These are phyloP conservation scores for Mizuhopecten yessoensis DNA, from an alignment of 1,140 invertebrate species.

Conservation along the genomic window DNA sequence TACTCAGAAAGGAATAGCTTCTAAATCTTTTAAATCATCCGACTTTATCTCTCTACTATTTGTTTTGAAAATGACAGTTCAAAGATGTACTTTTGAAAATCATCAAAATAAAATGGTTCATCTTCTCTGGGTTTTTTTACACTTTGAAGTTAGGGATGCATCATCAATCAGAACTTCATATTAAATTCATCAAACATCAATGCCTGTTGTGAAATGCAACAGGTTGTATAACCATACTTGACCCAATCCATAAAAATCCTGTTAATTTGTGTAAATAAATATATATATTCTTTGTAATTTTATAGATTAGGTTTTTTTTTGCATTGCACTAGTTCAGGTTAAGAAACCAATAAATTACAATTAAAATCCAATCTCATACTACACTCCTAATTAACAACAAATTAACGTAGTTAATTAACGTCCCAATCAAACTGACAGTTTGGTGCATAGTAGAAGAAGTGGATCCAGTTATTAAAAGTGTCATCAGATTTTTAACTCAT, in stretches of 20 bases:
- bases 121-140: too few relatives aligned
- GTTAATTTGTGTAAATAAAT: neutral
- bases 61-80: too few relatives aligned
- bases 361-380: neutral
- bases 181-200: too few relatives aligned
- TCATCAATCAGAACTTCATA: too few relatives aligned
- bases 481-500: neutral
- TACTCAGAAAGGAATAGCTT: too few relatives aligned
- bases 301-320: neutral
- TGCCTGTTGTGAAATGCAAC: too few relatives aligned
- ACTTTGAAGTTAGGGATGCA: too few relatives aligned
- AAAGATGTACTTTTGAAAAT: too few relatives aligned
- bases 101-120: too few relatives aligned
- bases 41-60: too few relatives aligned
- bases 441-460: conserved; percentile 1
- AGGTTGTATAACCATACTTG: too few relatives aligned
- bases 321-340: conserved; percentile 32
- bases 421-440: neutral
- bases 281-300: neutral
- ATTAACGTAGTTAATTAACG: neutral
- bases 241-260: neutral
- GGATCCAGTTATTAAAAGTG: conserved; percentile 16
- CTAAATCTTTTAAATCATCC: too few relatives aligned
- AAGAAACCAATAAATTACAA: conserved; percentile 24
- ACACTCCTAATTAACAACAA: neutral